These are phyloP conservation scores for Platysternon megacephalum DNA, from an alignment of 2,113 vertebrate species.

Conservation along the genomic window DNA sequence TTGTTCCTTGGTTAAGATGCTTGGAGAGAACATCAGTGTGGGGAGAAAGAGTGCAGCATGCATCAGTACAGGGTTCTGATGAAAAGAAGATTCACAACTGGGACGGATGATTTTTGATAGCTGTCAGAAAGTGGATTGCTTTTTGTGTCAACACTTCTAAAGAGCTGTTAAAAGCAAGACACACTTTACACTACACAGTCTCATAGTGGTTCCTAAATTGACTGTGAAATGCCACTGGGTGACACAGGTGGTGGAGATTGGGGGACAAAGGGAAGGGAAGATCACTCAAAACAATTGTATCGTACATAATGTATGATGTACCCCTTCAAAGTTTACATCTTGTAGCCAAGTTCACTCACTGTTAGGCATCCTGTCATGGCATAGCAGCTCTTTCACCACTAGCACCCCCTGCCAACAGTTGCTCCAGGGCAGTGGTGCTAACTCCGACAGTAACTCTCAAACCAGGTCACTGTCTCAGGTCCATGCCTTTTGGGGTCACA, in stretches of 20 bases:
- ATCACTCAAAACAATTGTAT: not conserved
- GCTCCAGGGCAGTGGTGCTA: not conserved
- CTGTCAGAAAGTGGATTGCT: not conserved
- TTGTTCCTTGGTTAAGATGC: not conserved
- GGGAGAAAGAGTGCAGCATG: not conserved
- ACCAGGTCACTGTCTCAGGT: not conserved
- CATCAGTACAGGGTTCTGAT: not conserved
- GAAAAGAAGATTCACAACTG: not conserved
- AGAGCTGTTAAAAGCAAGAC: not conserved
- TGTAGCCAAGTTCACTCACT: not conserved
- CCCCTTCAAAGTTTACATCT: not conserved
- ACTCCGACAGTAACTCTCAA: not conserved
- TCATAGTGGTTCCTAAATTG: not conserved
- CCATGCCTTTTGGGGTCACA: not conserved
- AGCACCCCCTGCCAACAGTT: not conserved
- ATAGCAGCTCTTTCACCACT: not conserved
- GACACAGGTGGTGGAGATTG: not conserved
- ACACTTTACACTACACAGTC: fast-evolving
- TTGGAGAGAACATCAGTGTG: not conserved
- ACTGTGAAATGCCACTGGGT: not conserved
- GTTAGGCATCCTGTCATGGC: too few species aligned
- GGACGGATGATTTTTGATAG: not conserved
- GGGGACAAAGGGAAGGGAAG: not conserved
- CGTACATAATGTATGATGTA: not conserved
- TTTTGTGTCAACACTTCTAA: not conserved